Evolutionary conservation across 2,113 vertebrate species (phyloP).

Genomic region (Nanorana parkeri): DNA sequence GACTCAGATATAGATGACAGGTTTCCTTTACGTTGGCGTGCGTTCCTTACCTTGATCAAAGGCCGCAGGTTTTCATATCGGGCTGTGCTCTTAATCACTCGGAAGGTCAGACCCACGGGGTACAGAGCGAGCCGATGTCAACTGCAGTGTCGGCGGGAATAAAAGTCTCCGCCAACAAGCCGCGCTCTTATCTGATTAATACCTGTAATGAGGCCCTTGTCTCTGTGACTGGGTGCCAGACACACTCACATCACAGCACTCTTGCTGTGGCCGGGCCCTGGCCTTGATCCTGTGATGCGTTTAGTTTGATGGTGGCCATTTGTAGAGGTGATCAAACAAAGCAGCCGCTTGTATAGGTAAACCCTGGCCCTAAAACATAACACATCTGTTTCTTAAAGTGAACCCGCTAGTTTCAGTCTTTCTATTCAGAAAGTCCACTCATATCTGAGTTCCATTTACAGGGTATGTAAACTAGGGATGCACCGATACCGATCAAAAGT

Average conservation of each 20-base stretch:
- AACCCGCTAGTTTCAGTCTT: no score
- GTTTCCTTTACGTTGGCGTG: neutral
- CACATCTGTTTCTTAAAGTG: no score
- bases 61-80: neutral
- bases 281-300: neutral
- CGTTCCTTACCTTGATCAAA: neutral
- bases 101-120: neutral
- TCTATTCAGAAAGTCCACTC: no score
- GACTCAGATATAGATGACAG: neutral
- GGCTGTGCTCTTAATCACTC: slow-evolving; percentile 19
- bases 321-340: neutral
- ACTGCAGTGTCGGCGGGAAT: neutral
- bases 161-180: neutral
- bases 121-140: neutral
- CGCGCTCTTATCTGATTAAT: slow-evolving; percentile 46
- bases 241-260: neutral
- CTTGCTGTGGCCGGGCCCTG: neutral
- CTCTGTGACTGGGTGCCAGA: neutral
- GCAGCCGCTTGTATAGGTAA: neutral
- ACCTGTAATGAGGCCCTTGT: neutral
- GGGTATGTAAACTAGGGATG: no score
- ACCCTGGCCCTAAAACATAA: no score
- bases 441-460: no score
- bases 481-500: no score
- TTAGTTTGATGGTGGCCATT: no score